Evolutionary conservation across 37 sponge, comb jelly and placozoan genomes (phyloP).

Genomic region (Oopsacas minuta): DNA sequence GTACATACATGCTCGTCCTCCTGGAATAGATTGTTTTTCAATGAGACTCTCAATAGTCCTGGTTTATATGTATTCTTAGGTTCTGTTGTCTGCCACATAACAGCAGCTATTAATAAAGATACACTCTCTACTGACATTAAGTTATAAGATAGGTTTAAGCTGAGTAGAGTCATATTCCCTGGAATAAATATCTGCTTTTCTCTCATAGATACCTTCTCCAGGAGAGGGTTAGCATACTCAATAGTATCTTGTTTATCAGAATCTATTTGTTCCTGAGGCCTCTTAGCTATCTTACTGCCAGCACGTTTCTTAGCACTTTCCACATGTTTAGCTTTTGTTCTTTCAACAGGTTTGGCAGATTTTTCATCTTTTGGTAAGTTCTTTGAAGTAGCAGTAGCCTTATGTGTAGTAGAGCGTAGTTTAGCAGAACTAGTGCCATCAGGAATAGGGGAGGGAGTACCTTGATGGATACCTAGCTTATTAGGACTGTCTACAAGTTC

Average conservation of each 20-base stretch:
- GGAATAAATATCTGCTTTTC: conserved; percentile 11
- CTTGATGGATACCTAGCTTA: not conserved
- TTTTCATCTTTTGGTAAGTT: not conserved
- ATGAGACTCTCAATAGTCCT: not conserved
- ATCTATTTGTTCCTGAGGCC: not conserved
- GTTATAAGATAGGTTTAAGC: not conserved
- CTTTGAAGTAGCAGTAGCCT: not conserved
- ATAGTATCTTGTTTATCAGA: not conserved
- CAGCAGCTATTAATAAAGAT: not conserved
- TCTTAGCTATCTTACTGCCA: not conserved
- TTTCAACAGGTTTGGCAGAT: not conserved
- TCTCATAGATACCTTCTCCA: conserved; percentile 16
- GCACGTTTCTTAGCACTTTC: not conserved
- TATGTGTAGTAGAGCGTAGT: not conserved
- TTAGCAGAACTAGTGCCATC: not conserved
- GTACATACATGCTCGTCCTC: not conserved
- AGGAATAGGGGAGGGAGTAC: not conserved
- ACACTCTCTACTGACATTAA: not conserved
- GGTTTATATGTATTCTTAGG: not conserved
- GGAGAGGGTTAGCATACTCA: conserved; percentile 11
- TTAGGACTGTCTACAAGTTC: not conserved
- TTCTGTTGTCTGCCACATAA: not conserved
- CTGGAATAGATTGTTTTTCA: not conserved
- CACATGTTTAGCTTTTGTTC: not conserved
- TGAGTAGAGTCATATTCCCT: conserved; percentile 7